These are phyloP conservation scores for Antechinus flavipes DNA, from an alignment of 2,113 vertebrate genomes.

Conservation along the genomic window DNA sequence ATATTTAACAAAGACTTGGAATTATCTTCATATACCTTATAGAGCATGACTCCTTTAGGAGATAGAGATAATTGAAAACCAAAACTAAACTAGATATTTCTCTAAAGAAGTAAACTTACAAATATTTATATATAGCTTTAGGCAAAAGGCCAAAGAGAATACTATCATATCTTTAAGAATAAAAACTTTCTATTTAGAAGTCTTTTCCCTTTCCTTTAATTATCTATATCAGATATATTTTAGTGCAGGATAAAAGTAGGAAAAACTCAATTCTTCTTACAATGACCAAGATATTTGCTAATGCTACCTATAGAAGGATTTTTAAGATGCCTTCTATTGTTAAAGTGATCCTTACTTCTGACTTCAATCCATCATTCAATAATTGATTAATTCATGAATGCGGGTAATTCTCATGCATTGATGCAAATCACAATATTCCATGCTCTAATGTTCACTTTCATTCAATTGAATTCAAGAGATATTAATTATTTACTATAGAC, in stretches of 20 bases:
- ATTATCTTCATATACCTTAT: not conserved
- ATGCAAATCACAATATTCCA: not conserved
- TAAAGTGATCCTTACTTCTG: not conserved
- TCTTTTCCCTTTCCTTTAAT: constrained; percentile 13
- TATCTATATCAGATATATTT: not conserved
- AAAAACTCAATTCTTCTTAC: not conserved
- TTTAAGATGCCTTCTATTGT: not conserved
- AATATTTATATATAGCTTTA: not conserved
- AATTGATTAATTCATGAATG: not conserved
- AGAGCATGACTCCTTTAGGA: not conserved
- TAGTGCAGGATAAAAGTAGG: not conserved
- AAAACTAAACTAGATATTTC: not conserved
- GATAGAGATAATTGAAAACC: not conserved
- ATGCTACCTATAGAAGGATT: not conserved
- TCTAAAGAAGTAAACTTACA: not conserved
- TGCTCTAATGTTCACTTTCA: not conserved
- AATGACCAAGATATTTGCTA: not conserved
- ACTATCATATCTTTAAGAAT: constrained; percentile 4
- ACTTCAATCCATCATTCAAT: not conserved
- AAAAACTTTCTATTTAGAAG: not conserved
- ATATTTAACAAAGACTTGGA: not conserved
- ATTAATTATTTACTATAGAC: too few relatives aligned
- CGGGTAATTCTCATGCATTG: not conserved
- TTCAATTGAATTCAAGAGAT: not conserved
- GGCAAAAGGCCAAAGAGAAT: not conserved